phyloP scores from a whole-genome alignment of 2,797 vertebrate genomes.

The Melanotaenia nigrans region DNA sequence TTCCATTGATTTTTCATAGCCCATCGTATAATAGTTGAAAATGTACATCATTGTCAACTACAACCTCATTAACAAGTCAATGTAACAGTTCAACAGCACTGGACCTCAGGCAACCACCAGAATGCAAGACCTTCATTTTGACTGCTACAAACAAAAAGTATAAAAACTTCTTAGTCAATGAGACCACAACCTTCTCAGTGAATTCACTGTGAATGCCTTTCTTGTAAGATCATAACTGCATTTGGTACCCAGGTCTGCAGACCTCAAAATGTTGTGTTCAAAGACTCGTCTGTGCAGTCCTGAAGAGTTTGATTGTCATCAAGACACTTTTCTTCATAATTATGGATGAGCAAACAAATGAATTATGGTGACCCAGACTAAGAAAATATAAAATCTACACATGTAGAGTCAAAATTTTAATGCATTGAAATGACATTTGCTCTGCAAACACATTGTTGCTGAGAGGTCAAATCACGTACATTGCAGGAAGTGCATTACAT shows the following conservation, averaged over 20 bases:
- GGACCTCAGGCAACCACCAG: no score
- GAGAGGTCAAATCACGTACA: constrained; percentile 25
- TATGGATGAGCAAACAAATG: not conserved
- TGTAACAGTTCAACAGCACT: not conserved
- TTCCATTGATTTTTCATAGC: not conserved
- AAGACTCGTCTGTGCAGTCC: constrained; percentile 56
- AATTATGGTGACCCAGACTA: not conserved
- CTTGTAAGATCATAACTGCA: no score
- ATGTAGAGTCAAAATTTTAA: not conserved
- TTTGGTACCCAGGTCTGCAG: constrained; percentile 14
- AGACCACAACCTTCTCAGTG: not conserved
- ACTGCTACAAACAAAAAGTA: no score
- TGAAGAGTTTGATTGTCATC: constrained; percentile 51
- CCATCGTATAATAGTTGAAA: not conserved
- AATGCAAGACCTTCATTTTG: no score
- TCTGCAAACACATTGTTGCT: constrained; percentile 5
- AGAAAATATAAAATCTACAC: not conserved
- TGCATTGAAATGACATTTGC: constrained; percentile 14
- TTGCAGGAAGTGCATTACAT: constrained; percentile 27
- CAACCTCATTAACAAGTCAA: not conserved
- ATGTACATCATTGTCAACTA: not conserved
- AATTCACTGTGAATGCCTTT: not conserved
- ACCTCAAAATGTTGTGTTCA: constrained; percentile 42
- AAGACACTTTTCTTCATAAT: constrained; percentile 9
- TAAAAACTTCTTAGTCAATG: no score